A percentile compares a stretch with the other conserved stretches of the same genome.
phyloP scores from a whole-genome alignment of 2,888 invertebrate genomes.

The Idaea straminata region DNA sequence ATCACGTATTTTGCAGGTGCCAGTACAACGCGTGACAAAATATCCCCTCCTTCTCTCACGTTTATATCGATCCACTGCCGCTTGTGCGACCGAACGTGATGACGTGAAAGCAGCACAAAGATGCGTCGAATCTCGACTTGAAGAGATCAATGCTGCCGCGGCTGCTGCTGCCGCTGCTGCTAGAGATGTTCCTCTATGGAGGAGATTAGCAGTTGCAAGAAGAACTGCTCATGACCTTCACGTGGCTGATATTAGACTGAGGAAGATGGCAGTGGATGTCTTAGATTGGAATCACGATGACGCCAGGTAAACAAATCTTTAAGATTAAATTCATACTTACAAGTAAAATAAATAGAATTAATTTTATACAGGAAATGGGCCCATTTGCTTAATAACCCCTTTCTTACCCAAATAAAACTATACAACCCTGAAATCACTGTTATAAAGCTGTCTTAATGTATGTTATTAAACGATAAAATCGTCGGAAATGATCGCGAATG shows the following conservation, averaged over 20 bases:
- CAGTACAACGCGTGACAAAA: constrained; percentile 97
- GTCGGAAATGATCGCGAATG: constrained; percentile 21
- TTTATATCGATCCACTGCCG: constrained; percentile 93
- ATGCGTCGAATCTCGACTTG: constrained; percentile 95
- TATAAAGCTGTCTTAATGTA: constrained; percentile 36
- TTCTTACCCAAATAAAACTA: constrained; percentile 10
- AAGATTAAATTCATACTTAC: neutral
- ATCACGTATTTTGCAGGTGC: constrained; percentile 80
- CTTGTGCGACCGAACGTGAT: constrained; percentile 90
- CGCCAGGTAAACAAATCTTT: constrained; percentile 74
- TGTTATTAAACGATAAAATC: constrained; percentile 38
- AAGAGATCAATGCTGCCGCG: constrained; percentile 96
- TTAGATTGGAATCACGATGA: constrained; percentile 97
- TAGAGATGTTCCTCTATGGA: constrained; percentile 92
- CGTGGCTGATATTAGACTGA: constrained; percentile 92
- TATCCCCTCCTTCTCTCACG: constrained; percentile 95
- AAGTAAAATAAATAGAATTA: neutral
- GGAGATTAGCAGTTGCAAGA: constrained; percentile 89
- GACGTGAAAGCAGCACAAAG: constrained; percentile 92
- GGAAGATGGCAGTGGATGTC: constrained; percentile 96
- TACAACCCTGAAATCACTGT: constrained; percentile 16
- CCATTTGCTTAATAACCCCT: neutral
- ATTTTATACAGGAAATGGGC: neutral
- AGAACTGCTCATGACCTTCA: constrained; percentile 91
- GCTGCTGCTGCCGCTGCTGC: constrained; percentile 95